phyloP scores from a whole-genome alignment of 2,113 vertebrate genomes.

The Muscicapa adusta region DNA sequence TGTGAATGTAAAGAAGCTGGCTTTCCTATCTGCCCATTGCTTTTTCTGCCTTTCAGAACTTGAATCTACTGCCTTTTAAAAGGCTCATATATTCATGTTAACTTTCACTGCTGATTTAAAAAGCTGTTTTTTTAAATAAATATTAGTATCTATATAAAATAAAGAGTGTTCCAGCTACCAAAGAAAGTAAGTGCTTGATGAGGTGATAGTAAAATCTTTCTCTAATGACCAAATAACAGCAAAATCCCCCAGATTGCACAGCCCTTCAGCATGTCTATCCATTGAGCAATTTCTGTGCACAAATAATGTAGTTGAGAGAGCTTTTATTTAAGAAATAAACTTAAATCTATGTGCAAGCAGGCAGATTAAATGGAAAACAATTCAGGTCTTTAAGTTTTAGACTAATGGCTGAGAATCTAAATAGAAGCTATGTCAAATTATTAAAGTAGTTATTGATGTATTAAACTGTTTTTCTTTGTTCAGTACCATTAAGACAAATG shows the following conservation, averaged over 20 bases:
- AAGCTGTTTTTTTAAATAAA: background rate
- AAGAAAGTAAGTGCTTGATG: background rate
- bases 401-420: background rate
- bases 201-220: background rate
- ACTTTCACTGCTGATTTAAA: background rate
- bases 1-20: background rate
- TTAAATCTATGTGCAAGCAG: background rate
- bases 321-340: background rate
- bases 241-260: background rate
- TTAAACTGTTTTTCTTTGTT: background rate
- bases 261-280: background rate
- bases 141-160: background rate
- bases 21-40: background rate
- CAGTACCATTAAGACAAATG: background rate
- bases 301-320: background rate
- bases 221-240: background rate
- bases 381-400: background rate
- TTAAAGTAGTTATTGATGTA: background rate
- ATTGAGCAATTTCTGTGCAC: background rate
- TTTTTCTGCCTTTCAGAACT: background rate
- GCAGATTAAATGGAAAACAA: background rate
- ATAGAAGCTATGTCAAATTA: background rate
- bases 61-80: background rate
- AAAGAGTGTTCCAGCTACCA: background rate
- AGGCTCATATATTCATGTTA: background rate